Evolutionary conservation across 2,113 vertebrate genomes (phyloP).

Genomic region (Crotalus helleri): DNA sequence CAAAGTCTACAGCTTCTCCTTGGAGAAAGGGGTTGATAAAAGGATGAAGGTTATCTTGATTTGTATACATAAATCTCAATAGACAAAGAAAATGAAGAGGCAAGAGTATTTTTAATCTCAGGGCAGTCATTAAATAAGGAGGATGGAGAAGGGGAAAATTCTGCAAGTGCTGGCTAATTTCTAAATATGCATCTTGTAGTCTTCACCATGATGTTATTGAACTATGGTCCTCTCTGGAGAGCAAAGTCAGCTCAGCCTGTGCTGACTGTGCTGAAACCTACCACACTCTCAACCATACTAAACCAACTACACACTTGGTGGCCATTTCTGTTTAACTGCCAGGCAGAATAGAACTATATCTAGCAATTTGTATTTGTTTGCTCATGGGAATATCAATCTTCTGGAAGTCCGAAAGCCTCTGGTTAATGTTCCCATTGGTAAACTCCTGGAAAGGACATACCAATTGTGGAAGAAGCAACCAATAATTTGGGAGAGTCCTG

Average conservation of each 20-base stretch:
- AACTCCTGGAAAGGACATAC: neutral
- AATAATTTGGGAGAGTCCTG: neutral
- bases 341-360: neutral
- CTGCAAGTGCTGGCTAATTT: conserved; percentile 16
- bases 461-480: neutral
- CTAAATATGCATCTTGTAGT: neutral
- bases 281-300: neutral
- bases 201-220: conserved; percentile 2
- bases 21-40: conserved; percentile 35
- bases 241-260: neutral
- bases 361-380: neutral
- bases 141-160: conserved; percentile 25
- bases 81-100: conserved; percentile 3
- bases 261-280: neutral
- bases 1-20: conserved; percentile 15
- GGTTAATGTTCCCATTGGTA: neutral
- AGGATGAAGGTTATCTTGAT: conserved; percentile 55
- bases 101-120: conserved; percentile 39
- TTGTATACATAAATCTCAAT: neutral
- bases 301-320: neutral
- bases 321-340: neutral
- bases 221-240: neutral
- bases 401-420: neutral
- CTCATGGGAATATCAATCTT: neutral
- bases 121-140: conserved; percentile 10